Conservation (phyloP, 2,888 invertebrate species). For the Papilio demoleus region DNA sequence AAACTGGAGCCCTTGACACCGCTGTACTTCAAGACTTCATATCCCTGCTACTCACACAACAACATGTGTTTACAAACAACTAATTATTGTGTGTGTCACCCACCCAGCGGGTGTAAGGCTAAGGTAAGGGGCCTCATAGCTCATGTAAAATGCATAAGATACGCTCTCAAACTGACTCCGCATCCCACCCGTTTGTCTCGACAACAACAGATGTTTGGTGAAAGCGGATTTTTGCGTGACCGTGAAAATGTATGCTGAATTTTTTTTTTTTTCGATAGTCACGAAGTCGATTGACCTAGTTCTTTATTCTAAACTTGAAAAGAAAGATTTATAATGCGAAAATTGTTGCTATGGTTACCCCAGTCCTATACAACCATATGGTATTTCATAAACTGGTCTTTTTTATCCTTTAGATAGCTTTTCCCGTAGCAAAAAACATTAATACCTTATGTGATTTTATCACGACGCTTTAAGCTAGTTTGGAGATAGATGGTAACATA, state of each 20-base stretch:
- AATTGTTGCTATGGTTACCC: too few species aligned
- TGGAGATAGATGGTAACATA: too few species aligned
- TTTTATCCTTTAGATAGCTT: too few species aligned
- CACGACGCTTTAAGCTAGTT: too few species aligned
- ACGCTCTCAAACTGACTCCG: constrained; percentile 66
- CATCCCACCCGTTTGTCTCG: constrained; percentile 71
- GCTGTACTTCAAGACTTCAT: constrained; percentile 69
- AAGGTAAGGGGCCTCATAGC: constrained; percentile 56
- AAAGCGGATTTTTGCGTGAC: constrained; percentile 65
- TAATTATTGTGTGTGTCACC: constrained; percentile 70
- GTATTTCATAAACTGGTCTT: too few species aligned
- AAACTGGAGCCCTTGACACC: constrained; percentile 66
- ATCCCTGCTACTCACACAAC: constrained; percentile 57
- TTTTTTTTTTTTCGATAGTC: constrained; percentile 21
- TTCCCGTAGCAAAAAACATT: too few species aligned
- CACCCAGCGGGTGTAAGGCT: constrained; percentile 51
- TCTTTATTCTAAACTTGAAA: background rate
- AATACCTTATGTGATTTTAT: too few species aligned
- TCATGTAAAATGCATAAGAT: constrained; percentile 88
- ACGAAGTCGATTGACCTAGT: background rate
- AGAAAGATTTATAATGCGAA: background rate
- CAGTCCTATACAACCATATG: too few species aligned
- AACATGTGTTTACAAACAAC: constrained; percentile 75
- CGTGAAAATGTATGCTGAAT: constrained; percentile 47
- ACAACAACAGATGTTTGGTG: constrained; percentile 70